phyloP scores from a whole-genome alignment of 2,113 vertebrate genomes.

The Gobius niger region DNA sequence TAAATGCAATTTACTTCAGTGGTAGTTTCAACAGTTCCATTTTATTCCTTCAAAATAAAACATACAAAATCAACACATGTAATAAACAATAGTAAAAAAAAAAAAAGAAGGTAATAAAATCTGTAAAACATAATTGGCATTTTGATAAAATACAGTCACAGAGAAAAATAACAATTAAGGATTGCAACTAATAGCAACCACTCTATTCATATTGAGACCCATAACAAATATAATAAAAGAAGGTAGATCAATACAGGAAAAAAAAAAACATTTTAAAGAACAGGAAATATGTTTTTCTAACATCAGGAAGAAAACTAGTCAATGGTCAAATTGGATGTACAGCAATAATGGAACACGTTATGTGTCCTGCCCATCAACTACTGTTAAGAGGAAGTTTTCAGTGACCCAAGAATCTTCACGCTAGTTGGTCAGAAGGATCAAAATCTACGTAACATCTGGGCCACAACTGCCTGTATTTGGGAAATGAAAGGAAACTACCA shows the following conservation, averaged over 20 bases:
- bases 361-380: too few species aligned
- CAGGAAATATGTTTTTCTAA: neutral
- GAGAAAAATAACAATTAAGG: too few species aligned
- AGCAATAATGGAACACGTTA: too few species aligned
- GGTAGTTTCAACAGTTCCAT: neutral
- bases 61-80: slow-evolving; percentile 1
- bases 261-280: neutral
- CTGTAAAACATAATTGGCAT: neutral
- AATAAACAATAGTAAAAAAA: neutral
- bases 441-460: too few species aligned
- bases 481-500: too few species aligned
- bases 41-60: slow-evolving; percentile 20
- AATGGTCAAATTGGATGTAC: neutral
- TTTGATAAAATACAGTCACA: neutral
- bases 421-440: too few species aligned
- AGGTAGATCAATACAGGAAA: neutral
- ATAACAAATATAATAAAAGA: neutral
- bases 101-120: neutral
- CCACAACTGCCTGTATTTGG: too few species aligned
- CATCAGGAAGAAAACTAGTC: neutral
- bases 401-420: too few species aligned
- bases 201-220: neutral
- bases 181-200: too few species aligned
- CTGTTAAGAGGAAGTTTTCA: too few species aligned
- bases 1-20: too few species aligned